A percentile compares a stretch with the other conserved stretches of the same genome.
These are phyloP conservation scores for Pyrocephalus nanus DNA, from an alignment of 2,797 vertebrate species.

Conservation along the genomic window DNA sequence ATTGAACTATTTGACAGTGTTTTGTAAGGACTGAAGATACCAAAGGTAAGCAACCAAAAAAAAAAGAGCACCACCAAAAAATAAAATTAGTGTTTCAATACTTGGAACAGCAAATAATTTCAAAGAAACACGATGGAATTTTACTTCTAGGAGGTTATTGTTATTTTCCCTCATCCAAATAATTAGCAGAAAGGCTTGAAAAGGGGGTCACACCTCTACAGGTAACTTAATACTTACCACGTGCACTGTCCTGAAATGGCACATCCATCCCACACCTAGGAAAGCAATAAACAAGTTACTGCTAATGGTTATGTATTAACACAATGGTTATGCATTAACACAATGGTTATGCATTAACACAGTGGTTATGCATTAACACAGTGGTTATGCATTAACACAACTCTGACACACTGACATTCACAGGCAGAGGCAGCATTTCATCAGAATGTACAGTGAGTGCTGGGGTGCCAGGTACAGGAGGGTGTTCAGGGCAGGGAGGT, in stretches of 20 bases:
- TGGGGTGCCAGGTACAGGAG: neutral
- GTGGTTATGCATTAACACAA: neutral
- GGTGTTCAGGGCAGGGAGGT: accelerated
- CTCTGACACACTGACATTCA: neutral
- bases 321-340: too few relatives aligned
- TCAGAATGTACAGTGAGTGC: accelerated
- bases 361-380: neutral
- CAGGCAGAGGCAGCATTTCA: neutral
- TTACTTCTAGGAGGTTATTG: neutral
- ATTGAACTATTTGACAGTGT: neutral
- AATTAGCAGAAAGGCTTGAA: neutral
- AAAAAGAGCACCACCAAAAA: neutral
- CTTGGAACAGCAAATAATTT: neutral
- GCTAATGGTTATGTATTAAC: too few relatives aligned
- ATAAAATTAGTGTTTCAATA: neutral
- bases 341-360: neutral
- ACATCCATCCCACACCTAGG: neutral
- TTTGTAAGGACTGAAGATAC: neutral
- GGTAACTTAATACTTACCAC: neutral
- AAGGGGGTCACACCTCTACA: neutral
- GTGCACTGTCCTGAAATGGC: neutral
- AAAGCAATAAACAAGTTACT: neutral
- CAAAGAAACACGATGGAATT: neutral
- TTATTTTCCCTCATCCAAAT: neutral
- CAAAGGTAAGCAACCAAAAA: neutral